These are phyloP conservation scores for Turritopsis rubra DNA, from an alignment of 30 jellyfish, hydroid and myxozoan genomes.

Conservation along the genomic window DNA sequence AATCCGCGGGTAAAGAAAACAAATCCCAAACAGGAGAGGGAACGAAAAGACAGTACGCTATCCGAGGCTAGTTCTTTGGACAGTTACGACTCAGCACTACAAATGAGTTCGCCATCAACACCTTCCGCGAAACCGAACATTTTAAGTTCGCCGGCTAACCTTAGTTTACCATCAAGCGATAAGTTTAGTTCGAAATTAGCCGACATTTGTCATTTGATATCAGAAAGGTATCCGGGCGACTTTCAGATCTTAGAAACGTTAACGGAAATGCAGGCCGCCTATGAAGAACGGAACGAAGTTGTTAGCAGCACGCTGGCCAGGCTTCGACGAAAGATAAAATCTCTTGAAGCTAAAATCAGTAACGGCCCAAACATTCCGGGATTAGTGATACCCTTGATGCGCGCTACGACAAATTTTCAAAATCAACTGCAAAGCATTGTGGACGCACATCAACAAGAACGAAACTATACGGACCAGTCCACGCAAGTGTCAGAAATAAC, in stretches of 20 bases:
- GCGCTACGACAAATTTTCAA: conserved; percentile 27
- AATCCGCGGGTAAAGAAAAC: neutral
- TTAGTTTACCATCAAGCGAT: conserved; percentile 6
- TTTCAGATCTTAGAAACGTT: conserved; percentile 67
- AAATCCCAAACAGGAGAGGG: neutral
- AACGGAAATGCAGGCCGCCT: conserved; percentile 73
- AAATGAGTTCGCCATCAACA: neutral
- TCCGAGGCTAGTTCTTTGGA: conserved; percentile 14
- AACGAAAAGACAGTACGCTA: neutral
- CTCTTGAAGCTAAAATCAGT: conserved; percentile 17
- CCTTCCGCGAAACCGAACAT: conserved; percentile 9
- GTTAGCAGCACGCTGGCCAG: conserved; percentile 32
- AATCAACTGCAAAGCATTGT: conserved; percentile 25
- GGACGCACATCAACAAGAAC: conserved; percentile 5
- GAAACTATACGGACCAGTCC: neutral
- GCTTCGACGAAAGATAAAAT: conserved; percentile 30
- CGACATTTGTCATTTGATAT: conserved; percentile 56
- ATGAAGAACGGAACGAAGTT: conserved; percentile 66
- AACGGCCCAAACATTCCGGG: conserved; percentile 16
- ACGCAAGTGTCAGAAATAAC: conserved; percentile 2
- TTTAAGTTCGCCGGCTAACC: conserved; percentile 20
- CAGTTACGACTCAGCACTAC: conserved; percentile 9
- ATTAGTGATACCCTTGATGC: conserved; percentile 26
- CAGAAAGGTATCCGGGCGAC: conserved; percentile 78
- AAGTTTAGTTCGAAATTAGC: conserved; percentile 1